Evolutionary conservation across 2,888 invertebrate genomes (phyloP).

Genomic region (Polyommatus iphigenia): DNA sequence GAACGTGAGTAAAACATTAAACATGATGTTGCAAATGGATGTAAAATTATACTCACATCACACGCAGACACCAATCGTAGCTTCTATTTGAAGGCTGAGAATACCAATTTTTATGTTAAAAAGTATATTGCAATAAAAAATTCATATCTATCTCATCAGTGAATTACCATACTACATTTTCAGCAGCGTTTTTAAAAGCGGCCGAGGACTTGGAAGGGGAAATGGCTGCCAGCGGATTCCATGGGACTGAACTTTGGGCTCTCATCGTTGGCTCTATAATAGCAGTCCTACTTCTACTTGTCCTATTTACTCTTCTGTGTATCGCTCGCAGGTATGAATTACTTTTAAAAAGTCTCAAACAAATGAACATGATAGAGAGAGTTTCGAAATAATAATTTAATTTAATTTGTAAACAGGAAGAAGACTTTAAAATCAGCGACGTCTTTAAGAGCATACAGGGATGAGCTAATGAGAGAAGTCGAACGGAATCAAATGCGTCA

Average conservation of each 20-base stretch:
- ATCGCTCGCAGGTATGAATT: conserved; percentile 63
- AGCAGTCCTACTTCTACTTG: conserved; percentile 79
- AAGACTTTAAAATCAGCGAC: conserved; percentile 67
- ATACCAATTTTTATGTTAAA: not conserved
- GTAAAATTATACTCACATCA: not conserved
- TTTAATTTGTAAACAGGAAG: conserved; percentile 50
- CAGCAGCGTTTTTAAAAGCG: conserved; percentile 85
- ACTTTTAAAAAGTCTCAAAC: not conserved
- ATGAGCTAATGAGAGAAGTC: conserved; percentile 65
- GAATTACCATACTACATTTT: conserved; percentile 26
- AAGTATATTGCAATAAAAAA: too few relatives aligned
- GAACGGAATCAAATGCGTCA: conserved; percentile 73
- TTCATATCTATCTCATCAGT: not conserved
- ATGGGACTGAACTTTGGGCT: conserved; percentile 79
- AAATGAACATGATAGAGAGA: not conserved
- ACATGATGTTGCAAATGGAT: not conserved
- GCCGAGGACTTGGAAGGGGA: conserved; percentile 81
- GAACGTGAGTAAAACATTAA: conserved; percentile 84
- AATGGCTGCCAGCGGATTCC: conserved; percentile 59
- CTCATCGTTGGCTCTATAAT: conserved; percentile 82
- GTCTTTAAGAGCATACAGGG: conserved; percentile 65
- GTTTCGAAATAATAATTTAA: not conserved
- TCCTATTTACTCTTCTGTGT: conserved; percentile 76
- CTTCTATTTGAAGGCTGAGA: not conserved
- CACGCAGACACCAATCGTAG: not conserved